A percentile compares a stretch with the other conserved stretches of the same genome.
These are phyloP conservation scores for Thaleichthys pacificus DNA, from an alignment of 2,797 vertebrate species.

Conservation along the genomic window DNA sequence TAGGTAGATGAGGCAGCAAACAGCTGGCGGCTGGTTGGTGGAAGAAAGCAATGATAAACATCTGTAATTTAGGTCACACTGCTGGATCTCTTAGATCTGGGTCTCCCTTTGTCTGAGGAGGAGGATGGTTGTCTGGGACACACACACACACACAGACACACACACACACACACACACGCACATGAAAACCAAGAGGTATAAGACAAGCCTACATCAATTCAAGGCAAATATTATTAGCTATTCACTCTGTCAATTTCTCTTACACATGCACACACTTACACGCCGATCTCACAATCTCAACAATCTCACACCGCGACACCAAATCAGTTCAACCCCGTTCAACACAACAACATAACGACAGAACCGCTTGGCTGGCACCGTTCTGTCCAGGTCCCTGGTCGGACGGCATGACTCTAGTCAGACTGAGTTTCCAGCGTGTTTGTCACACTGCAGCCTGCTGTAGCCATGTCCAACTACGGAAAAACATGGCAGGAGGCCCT, in stretches of 20 bases:
- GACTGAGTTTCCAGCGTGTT: not conserved
- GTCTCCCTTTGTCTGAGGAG: not conserved
- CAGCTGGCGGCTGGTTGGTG: not conserved
- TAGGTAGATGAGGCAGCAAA: not conserved
- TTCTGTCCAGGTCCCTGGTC: not conserved
- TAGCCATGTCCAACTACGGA: not conserved
- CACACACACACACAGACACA: not conserved
- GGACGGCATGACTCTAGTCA: too few species aligned
- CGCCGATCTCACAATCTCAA: not conserved
- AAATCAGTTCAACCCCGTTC: too few species aligned
- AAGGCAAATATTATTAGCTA: not conserved
- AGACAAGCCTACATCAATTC: too few species aligned
- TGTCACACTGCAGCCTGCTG: not conserved
- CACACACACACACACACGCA: constrained; percentile 1
- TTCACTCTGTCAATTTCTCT: not conserved
- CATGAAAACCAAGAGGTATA: not conserved
- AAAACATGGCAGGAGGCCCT: not conserved
- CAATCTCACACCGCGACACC: not conserved
- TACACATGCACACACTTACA: not conserved
- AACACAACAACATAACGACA: not conserved
- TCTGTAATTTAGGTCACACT: constrained; percentile 28
- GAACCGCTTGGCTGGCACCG: not conserved
- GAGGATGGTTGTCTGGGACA: not conserved
- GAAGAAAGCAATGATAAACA: constrained; percentile 14
- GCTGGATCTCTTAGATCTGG: constrained; percentile 14